These are phyloP conservation scores for Maconellicoccus hirsutus DNA, from an alignment of 1,140 invertebrate genomes.

Conservation along the genomic window DNA sequence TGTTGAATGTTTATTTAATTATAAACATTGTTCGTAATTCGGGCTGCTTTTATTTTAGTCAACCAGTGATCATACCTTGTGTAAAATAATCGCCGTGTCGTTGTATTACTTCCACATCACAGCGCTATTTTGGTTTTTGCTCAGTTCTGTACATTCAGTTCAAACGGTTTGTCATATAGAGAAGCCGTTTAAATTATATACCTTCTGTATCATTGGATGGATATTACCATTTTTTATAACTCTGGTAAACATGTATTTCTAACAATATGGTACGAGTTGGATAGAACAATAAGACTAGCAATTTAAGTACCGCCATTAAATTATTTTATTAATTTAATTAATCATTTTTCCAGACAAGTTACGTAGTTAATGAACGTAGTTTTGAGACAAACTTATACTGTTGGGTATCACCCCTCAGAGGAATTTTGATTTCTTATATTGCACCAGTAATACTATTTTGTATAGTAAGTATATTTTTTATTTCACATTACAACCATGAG, in stretches of 20 bases:
- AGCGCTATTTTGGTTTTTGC: slow-evolving; percentile 51
- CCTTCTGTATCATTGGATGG: slow-evolving; percentile 42
- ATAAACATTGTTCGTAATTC: not conserved
- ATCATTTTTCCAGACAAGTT: slow-evolving; percentile 43
- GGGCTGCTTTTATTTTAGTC: slow-evolving; percentile 36
- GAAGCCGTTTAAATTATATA: slow-evolving; percentile 36
- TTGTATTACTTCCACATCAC: slow-evolving; percentile 55
- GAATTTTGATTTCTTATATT: slow-evolving; percentile 59
- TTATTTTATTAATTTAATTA: too few species aligned
- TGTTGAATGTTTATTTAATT: not conserved
- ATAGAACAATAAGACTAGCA: too few species aligned
- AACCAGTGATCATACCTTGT: slow-evolving; percentile 44
- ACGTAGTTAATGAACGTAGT: slow-evolving; percentile 45
- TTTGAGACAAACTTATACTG: slow-evolving; percentile 57
- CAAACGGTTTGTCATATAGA: slow-evolving; percentile 34
- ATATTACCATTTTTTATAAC: slow-evolving; percentile 42
- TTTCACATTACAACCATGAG: too few species aligned
- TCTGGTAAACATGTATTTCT: slow-evolving; percentile 37
- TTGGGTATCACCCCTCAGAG: slow-evolving; percentile 58
- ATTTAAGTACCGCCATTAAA: slow-evolving; percentile 23
- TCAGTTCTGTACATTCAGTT: slow-evolving; percentile 38
- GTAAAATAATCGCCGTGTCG: slow-evolving; percentile 48
- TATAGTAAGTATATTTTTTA: slow-evolving; percentile 28
- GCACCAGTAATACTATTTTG: slow-evolving; percentile 47
- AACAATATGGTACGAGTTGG: not conserved